A percentile compares a stretch with the other conserved stretches of the same genome.
These are phyloP conservation scores for Triplophysa rosa DNA, from an alignment of 2,113 vertebrate species.

Conservation along the genomic window DNA sequence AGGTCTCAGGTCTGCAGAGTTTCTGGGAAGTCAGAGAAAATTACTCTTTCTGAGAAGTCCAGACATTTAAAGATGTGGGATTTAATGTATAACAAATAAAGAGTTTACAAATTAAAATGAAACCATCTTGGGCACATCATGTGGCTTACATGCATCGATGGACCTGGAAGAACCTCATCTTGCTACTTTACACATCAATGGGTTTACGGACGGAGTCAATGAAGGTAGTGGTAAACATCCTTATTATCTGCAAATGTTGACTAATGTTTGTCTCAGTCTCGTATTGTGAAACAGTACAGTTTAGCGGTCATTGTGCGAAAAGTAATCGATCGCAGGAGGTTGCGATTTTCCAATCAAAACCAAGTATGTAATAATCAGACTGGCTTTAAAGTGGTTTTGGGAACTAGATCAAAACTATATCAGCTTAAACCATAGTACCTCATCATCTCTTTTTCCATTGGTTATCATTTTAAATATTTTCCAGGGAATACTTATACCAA, in stretches of 20 bases:
- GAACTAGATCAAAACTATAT: no score
- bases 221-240: conserved; percentile 5
- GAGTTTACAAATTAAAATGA: conserved; percentile 19
- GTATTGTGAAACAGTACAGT: no score
- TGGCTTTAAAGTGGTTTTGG: no score
- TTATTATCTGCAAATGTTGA: not conserved
- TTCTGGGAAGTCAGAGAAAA: conserved; percentile 28
- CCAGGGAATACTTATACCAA: not conserved
- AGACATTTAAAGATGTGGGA: conserved; percentile 35
- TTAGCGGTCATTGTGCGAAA: no score
- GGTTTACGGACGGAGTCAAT: not conserved
- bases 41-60: conserved; percentile 31
- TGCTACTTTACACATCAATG: conserved; percentile 18
- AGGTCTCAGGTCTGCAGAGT: conserved; percentile 27
- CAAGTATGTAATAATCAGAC: no score
- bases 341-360: no score
- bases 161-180: not conserved
- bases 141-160: conserved; percentile 28
- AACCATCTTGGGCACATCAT: conserved; percentile 27
- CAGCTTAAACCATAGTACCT: no score
- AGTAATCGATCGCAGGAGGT: no score
- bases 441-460: no score
- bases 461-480: no score
- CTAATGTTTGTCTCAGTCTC: no score
- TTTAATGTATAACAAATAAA: conserved; percentile 30